Conservation (phyloP, 2,113 vertebrate genomes). For the Chitala chitala region DNA sequence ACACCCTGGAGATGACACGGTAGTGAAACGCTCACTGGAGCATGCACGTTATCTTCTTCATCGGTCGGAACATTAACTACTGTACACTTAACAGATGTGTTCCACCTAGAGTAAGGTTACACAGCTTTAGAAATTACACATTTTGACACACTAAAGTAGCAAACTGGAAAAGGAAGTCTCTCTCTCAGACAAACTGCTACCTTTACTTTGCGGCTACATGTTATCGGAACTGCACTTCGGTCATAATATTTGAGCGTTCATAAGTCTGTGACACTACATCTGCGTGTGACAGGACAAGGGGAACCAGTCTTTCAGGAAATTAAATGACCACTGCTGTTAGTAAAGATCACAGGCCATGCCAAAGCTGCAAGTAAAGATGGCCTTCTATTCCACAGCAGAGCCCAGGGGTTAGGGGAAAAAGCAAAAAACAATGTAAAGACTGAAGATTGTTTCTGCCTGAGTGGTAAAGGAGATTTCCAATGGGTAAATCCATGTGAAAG, state of each 20-base stretch:
- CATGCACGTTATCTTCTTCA: background rate
- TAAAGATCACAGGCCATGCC: background rate
- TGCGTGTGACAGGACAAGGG: background rate
- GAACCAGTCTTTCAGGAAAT: background rate
- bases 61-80: background rate
- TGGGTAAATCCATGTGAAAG: conserved; percentile 7
- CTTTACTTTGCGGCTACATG: background rate
- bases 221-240: background rate
- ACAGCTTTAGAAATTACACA: background rate
- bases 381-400: background rate
- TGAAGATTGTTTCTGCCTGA: background rate
- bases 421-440: background rate
- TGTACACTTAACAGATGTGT: background rate
- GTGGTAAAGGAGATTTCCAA: conserved; percentile 14
- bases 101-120: background rate
- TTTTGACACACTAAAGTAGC: background rate
- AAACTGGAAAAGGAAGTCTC: background rate
- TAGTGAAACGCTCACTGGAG: no score
- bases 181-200: background rate
- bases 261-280: background rate
- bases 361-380: background rate
- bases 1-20: background rate
- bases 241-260: background rate
- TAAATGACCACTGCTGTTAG: background rate
- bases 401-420: background rate